phyloP scores from a whole-genome alignment of 1,140 invertebrate genomes.

The Pogonomyrmex barbatus region DNA sequence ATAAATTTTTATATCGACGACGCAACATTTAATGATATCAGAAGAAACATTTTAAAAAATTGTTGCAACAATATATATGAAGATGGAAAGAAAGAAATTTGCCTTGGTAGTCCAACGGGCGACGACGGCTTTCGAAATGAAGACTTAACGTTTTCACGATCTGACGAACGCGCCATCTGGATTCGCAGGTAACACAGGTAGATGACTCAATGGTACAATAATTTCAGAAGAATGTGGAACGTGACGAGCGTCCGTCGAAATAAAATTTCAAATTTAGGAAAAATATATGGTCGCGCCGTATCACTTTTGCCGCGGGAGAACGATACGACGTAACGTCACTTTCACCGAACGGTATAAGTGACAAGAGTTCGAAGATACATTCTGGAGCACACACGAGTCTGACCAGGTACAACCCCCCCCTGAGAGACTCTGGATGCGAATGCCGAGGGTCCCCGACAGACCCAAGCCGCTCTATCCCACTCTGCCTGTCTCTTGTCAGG shows the following conservation, averaged over 20 bases:
- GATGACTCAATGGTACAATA: slow-evolving; percentile 38
- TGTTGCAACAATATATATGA: not conserved
- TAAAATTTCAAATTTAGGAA: slow-evolving; percentile 28
- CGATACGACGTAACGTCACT: slow-evolving; percentile 45
- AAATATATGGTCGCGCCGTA: not conserved
- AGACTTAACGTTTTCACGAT: slow-evolving; percentile 42
- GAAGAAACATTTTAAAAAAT: not conserved
- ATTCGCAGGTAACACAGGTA: slow-evolving; percentile 35
- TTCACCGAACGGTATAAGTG: slow-evolving; percentile 46
- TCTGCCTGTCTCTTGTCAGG: slow-evolving; percentile 54
- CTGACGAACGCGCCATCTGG: slow-evolving; percentile 68
- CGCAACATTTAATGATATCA: not conserved
- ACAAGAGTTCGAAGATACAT: slow-evolving; percentile 8
- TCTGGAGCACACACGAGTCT: slow-evolving; percentile 5
- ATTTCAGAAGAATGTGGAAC: not conserved
- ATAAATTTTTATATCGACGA: not conserved
- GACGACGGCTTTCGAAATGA: slow-evolving; percentile 39
- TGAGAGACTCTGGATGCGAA: slow-evolving; percentile 69
- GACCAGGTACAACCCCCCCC: slow-evolving; percentile 66
- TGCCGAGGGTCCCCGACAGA: slow-evolving; percentile 68
- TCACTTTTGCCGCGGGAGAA: slow-evolving; percentile 6
- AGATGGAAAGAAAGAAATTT: not conserved
- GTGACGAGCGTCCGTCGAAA: not conserved
- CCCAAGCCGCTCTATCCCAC: slow-evolving; percentile 68
- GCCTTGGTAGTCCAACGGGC: slow-evolving; percentile 23